phyloP scores from a whole-genome alignment of 2,113 vertebrate genomes.

The Meleagris gallopavo region DNA sequence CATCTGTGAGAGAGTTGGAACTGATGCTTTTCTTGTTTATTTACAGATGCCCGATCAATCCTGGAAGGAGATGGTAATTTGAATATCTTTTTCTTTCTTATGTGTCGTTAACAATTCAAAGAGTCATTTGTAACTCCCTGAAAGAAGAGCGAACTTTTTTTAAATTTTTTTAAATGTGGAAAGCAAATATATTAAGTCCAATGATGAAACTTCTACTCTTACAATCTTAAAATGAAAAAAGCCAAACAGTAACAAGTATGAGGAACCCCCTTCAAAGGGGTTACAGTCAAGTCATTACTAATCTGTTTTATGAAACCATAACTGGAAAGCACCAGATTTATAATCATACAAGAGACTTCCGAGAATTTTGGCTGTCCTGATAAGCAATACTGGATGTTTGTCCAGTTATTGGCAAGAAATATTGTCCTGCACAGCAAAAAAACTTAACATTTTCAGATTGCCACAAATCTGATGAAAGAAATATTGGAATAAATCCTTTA shows the following conservation, averaged over 20 bases:
- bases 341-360: background rate
- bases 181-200: background rate
- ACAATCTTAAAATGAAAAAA: background rate
- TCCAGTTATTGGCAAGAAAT: background rate
- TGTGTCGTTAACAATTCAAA: background rate
- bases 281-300: background rate
- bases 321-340: background rate
- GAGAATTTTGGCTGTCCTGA: background rate
- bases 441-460: background rate
- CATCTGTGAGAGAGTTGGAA: constrained; percentile 21
- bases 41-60: constrained; percentile 84
- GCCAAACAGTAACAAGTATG: too few species aligned
- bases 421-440: background rate
- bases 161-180: background rate
- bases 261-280: background rate
- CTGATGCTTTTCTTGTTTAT: constrained; percentile 43
- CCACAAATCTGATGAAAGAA: constrained; percentile 7
- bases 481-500: background rate
- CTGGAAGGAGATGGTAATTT: constrained; percentile 82
- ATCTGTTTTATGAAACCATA: background rate
- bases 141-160: background rate
- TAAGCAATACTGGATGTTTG: background rate
- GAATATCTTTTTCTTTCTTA: background rate
- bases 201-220: background rate
- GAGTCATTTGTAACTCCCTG: background rate